A percentile compares a stretch with the other conserved stretches of the same genome.
phyloP scores from a whole-genome alignment of 2,888 invertebrate species.

The Latheticus oryzae region DNA sequence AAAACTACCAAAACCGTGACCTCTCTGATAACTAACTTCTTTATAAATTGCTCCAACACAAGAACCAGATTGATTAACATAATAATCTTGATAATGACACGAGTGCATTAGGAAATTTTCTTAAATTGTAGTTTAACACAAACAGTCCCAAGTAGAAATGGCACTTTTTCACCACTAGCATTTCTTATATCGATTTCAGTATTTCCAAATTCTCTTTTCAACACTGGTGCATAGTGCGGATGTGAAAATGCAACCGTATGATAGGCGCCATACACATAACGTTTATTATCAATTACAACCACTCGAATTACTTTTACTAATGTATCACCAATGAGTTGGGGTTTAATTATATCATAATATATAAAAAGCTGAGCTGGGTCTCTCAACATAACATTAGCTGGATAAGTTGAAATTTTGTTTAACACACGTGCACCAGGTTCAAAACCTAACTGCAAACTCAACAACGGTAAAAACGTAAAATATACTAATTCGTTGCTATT shows the following conservation, averaged over 20 bases:
- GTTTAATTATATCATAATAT: conserved; percentile 45
- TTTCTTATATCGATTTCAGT: conserved; percentile 41
- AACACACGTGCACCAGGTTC: conserved; percentile 25
- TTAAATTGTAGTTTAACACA: conserved; percentile 33
- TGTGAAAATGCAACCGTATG: conserved; percentile 36
- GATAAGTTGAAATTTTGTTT: conserved; percentile 14
- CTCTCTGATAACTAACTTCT: conserved; percentile 12
- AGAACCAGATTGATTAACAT: conserved; percentile 15
- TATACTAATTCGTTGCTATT: conserved; percentile 20
- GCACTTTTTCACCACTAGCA: conserved; percentile 34
- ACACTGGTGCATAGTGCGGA: conserved; percentile 43
- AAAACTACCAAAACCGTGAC: conserved; percentile 16
- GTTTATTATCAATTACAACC: conserved; percentile 42
- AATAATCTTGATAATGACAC: conserved; percentile 34
- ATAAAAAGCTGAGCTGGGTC: conserved; percentile 45
- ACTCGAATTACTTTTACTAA: conserved; percentile 49
- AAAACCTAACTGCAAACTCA: conserved; percentile 21
- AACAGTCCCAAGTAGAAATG: conserved; percentile 40
- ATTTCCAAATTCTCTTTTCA: conserved; percentile 40
- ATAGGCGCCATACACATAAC: conserved; percentile 40
- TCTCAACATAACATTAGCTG: conserved; percentile 40
- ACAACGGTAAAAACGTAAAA: not conserved
- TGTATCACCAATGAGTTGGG: conserved; percentile 47
- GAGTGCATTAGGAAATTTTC: conserved; percentile 7
- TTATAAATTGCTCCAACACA: conserved; percentile 10